Conservation (phyloP, 2,888 invertebrate species). For the Gisinianus flammeolus region DNA sequence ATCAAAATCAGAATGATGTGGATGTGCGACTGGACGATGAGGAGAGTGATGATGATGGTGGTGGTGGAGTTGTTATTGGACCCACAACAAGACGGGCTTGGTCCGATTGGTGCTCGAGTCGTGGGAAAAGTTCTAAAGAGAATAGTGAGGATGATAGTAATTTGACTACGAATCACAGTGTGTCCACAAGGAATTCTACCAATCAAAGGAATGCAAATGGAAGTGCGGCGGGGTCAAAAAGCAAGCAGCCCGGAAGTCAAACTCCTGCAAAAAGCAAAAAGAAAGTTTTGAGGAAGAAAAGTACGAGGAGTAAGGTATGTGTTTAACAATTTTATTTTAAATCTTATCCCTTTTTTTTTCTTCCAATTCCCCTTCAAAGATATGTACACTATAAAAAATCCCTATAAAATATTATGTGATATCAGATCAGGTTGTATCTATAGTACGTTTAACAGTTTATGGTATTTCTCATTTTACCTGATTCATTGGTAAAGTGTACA, state of each 20-base stretch:
- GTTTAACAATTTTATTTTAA: background rate
- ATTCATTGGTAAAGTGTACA: no score
- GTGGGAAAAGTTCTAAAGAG: conserved; percentile 66
- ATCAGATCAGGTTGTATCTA: no score
- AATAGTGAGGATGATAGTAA: conserved; percentile 58
- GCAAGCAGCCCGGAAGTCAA: conserved; percentile 11
- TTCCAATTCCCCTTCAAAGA: no score
- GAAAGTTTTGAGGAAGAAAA: conserved; percentile 64
- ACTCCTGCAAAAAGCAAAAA: conserved; percentile 62
- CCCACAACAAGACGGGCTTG: conserved; percentile 77
- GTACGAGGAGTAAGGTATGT: conserved; percentile 62
- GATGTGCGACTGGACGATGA: conserved; percentile 51
- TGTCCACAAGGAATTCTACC: background rate
- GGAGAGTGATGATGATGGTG: conserved; percentile 60
- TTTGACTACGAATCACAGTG: conserved; percentile 2
- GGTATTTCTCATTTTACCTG: no score
- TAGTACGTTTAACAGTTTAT: no score
- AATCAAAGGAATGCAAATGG: conserved; percentile 24
- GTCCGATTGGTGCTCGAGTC: conserved; percentile 68
- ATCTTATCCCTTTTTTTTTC: no score
- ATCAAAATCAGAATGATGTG: conserved; percentile 60
- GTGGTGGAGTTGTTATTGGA: conserved; percentile 64
- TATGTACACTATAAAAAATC: no score
- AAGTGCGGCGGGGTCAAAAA: no score
- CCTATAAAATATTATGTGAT: no score